Conservation (phyloP, 2,888 invertebrate species). For the Amphipyra tragopoginis region DNA sequence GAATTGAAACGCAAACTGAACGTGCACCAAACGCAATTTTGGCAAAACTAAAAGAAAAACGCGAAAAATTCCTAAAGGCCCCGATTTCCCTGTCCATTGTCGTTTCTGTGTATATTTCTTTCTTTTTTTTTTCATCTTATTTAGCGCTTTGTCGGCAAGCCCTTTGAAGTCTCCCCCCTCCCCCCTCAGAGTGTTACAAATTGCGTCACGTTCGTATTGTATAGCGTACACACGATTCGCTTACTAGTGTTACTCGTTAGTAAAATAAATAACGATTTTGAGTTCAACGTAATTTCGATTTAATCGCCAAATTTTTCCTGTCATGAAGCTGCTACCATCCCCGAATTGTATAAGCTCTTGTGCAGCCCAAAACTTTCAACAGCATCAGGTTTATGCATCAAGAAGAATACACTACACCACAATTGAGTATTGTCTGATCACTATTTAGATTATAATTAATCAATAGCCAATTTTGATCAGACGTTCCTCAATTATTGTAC, state of each 20-base stretch:
- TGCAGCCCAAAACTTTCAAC: too few relatives aligned
- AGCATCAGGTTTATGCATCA: too few relatives aligned
- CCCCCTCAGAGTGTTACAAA: slow-evolving; percentile 82
- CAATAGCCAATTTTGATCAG: too few relatives aligned
- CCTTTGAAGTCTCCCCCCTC: slow-evolving; percentile 84
- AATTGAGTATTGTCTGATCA: too few relatives aligned
- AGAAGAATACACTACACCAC: too few relatives aligned
- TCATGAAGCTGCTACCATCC: not conserved
- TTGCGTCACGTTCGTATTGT: slow-evolving; percentile 85
- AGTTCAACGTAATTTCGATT: slow-evolving; percentile 41
- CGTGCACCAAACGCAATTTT: slow-evolving; percentile 72
- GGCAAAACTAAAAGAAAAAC: slow-evolving; percentile 77
- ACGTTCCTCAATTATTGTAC: too few relatives aligned
- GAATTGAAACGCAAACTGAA: slow-evolving; percentile 64
- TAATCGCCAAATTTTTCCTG: slow-evolving; percentile 16
- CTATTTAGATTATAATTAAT: too few relatives aligned
- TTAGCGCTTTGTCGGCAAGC: slow-evolving; percentile 89
- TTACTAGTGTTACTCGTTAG: slow-evolving; percentile 72
- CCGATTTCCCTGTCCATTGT: slow-evolving; percentile 88
- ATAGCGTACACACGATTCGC: slow-evolving; percentile 79
- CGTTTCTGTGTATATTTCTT: slow-evolving; percentile 77
- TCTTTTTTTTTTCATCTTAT: slow-evolving; percentile 89
- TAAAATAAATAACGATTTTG: slow-evolving; percentile 51
- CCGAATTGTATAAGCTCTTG: not conserved
- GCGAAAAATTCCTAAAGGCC: slow-evolving; percentile 78